Base-by-base conservation (phyloP, 2,888 invertebrate species). In the Tipula helvola region DNA sequence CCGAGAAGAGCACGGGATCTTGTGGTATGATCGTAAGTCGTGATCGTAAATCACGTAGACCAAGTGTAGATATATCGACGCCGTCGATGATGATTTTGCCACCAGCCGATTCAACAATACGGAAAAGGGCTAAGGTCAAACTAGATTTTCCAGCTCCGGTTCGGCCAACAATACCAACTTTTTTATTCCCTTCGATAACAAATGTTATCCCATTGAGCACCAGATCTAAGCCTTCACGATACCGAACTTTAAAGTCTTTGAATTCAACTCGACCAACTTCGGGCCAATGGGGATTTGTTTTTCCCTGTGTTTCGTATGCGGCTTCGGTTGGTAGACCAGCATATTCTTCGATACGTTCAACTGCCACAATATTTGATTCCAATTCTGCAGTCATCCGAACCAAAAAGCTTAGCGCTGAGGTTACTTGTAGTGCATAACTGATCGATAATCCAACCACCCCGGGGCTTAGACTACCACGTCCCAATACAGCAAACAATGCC, bases 131-230 rank as follows among this genome's bases (percentile, higher is more conserved):
- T 47, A 96, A 92, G 16, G 96, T 96, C 89, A 97, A 92, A 87
- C 96, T 96, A 86, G 96, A 96, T 92, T 97, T 97, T 89, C 97
- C 97, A 89, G 96, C 96, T 88, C 96, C 96, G 87, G 96, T 96
- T 83, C 96, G 93, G 71, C 96, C 96, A 83, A 96, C 96, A 90
- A 96, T 96, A 88, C 96, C 96, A 87, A 96, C 93, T 92, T 97
- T 97, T 91, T 97, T 96, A 42, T 95, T 94, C 42, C 96, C 95
- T 87, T 94, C 93, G 57, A 97, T 95, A 83, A 92, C 91, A 90
- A 96, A 96, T 42, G 93, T 93, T 88, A 97, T 92, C 87, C 95
- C 94, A 87, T 94, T 94, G 87, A 97, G 93, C 52, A 97, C 96
- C 83, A 97, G 93, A 90, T 97, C 96, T 87, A 96, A 91, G 12